Evolutionary conservation across 2,888 invertebrate genomes (phyloP), one percentile per base, ranked within the genome.

Genomic region (Melanophora roralis): DNA sequence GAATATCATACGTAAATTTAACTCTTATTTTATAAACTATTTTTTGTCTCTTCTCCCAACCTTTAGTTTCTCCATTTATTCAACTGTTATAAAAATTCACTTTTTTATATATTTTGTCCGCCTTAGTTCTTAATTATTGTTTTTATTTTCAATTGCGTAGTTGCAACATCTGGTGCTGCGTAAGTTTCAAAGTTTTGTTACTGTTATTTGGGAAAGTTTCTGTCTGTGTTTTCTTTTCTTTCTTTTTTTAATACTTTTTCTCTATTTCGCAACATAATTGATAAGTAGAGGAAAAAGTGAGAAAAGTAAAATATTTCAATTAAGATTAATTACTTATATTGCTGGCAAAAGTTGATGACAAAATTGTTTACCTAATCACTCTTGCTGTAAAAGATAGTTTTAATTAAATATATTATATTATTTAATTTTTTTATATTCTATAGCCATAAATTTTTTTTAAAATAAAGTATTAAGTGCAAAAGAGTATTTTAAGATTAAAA

Each of bases 271-370:
- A 38, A 16, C 34, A 45, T 55, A 45, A 21, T 27, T n/a, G n/a
- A n/a, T n/a, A 40, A 55, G n/a, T 38, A 4, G 21, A n/a, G 12
- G 32, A 19, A 27, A 6, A 27, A 27, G 27, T 27, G 27, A 27
- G 27, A 6, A 16, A 55, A 16, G 14, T 40, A 14, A 14, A 53
- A 32, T 51, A 38, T 65, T 78, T 64, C 65, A 74, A 75, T 75
- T 75, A 79, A 79, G 79, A 79, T 79, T 79, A 75, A 79, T 79
- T 79, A 79, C 47, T 38, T 59, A 14, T 43, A 40, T 78, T 78
- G n/a, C 57, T 34, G 40, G 40, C 62, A 55, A 78, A n/a, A 68
- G 55, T 73, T 73, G 40, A 68, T 19, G 51, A 43, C 11, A 60
- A 55, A 60, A 75, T 53, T 53, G 53, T 75, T 74, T 53, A 53